Base-by-base conservation (phyloP, 2,113 vertebrate genomes). In the Microcebus ravelobensis region DNA sequence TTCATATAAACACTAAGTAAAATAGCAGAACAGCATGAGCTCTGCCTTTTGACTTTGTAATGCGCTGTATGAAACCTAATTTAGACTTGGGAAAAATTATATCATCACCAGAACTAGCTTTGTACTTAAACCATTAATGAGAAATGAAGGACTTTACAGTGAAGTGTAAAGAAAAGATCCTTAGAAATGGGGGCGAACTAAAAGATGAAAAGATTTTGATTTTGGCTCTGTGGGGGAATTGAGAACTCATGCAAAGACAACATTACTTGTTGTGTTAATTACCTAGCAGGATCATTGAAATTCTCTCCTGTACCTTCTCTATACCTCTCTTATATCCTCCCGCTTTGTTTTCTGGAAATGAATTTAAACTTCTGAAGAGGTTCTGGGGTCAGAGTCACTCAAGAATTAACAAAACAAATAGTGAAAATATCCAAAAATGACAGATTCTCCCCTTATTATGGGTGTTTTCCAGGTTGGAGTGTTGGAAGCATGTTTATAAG, bases 111-210 rank as follows among this genome's bases (percentile, higher is more conserved):
- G 87, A 97, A 97, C 81, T 63, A 65, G 67, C 94, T 97, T 91
- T 96, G 80, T 71, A 93, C 86, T 96, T 67, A 90, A 82, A 95
- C 45, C 25, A 83, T 70, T 96, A 96, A 96, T 97, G 90, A 97
- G 79, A 91, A 96, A 94, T 45, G 67, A 96, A 96, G 50, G 79
- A 92, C 70, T 91, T 96, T 97, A 88, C 39, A 95, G 55, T 13
- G 31, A 98, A 96, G 50, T 94, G 3, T 79, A 94, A 97, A 94
- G 80, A 91, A 63, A 97, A 87, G 13, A n/a, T 93, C 50, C 92
- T 96, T 92, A 68, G 45, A 94, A 91, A 89, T 17, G 29, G 25
- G 6, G 76, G 55, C 71, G 10, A 85, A 11, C 76, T 65, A 68
- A 89, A 89, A 96, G 59, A 95, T 68, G 34, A 50, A 97, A 68